Evolutionary conservation across 2,113 vertebrate genomes (phyloP).

Genomic region (Oostethus manadensis): DNA sequence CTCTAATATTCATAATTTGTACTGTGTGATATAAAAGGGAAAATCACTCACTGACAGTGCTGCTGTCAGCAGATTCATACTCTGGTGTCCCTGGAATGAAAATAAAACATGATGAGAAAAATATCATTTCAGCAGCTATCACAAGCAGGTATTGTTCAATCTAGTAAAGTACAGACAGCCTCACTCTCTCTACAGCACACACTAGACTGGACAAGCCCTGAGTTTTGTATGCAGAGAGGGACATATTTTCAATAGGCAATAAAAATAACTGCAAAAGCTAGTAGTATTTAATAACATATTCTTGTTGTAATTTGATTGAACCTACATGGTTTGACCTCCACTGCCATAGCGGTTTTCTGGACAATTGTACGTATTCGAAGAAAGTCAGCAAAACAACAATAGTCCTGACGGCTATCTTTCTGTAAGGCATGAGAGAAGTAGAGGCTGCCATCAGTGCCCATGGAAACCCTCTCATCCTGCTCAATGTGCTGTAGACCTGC

Average conservation of each 20-base stretch:
- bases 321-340: conserved; percentile 82
- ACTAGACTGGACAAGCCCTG: conserved; percentile 31
- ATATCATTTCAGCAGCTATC: background rate
- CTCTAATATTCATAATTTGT: background rate
- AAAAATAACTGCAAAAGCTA: background rate
- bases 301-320: conserved; percentile 29
- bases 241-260: background rate
- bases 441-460: conserved; percentile 86
- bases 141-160: background rate
- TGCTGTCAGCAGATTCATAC: conserved; percentile 25
- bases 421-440: conserved; percentile 86
- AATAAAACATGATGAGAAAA: conserved; percentile 12
- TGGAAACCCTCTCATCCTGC: conserved; percentile 85
- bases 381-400: conserved; percentile 87
- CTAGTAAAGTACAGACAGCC: too few species aligned
- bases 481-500: conserved; percentile 84
- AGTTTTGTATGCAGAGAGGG: conserved; percentile 8
- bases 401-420: conserved; percentile 83
- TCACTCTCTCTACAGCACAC: background rate
- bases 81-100: conserved; percentile 36
- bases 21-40: conserved; percentile 3
- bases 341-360: conserved; percentile 83
- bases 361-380: conserved; percentile 82
- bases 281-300: background rate
- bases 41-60: conserved; percentile 20